Evolutionary conservation across 2,113 vertebrate species (phyloP), one percentile per base, ranked within the genome.

Genomic region (Takifugu flavidus): DNA sequence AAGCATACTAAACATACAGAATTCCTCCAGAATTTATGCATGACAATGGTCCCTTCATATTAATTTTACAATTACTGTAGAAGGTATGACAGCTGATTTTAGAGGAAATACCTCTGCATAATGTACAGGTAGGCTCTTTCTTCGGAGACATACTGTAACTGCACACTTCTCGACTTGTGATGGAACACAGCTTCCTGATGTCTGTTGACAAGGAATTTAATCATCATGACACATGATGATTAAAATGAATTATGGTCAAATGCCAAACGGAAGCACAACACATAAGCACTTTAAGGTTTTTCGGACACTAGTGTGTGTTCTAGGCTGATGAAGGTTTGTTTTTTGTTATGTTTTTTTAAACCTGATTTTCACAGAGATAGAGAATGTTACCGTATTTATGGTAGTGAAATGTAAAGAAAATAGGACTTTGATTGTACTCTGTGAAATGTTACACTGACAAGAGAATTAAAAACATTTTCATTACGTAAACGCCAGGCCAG

Each of bases 211-310:
- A 53, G 63, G 14, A 50, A 51, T 68, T 34, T 73, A 20, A 55
- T 29, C 54, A 12, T 46, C 25, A 56, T 44, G 25, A 43, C 43
- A 62, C 39, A 69, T 42, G 53, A 29, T 45, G 61, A 39, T 11
- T 39, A 11, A 39, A 39, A 10, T 39, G 7, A 39, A 39, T 39
- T 10, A 34, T 11, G 8, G 34, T 10, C 49, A 60, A 39, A 54
- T 43, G 53, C 77, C 42, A 83, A 85, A 75, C 82, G 82, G 82
- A 54, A 70, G 78, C 75, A 65, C 75, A 83, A 71, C 57, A 39
- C 67, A 79, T 67, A 77, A 73, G 83, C 87, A 89, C 84, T 90
- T 90, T 87, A 79, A 54, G 25, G 75, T 61, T 55, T 82, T 77
- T 86, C 11, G 34, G 34, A 39, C 11, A 39, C 34, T 10, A 70